Evolutionary conservation across 2,113 vertebrate species (phyloP).

Genomic region (Carassius carassius): DNA sequence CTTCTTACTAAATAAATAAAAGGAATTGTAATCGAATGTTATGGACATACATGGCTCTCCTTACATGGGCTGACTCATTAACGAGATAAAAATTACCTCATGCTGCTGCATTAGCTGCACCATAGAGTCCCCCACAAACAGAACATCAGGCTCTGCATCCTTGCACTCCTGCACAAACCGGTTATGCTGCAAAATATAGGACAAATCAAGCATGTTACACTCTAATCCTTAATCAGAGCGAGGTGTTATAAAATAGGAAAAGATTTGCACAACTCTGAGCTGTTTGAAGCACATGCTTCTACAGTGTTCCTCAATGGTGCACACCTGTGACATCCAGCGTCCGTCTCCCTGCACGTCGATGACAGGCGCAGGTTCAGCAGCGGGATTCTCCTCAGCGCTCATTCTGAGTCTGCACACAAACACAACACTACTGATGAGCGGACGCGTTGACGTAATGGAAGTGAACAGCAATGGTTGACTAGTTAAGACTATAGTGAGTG

Average conservation of each 20-base stretch:
- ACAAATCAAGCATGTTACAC: slow-evolving; percentile 15
- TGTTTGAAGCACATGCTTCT: background rate
- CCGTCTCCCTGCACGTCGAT: slow-evolving; percentile 90
- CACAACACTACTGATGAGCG: background rate
- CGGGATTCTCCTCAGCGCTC: slow-evolving; percentile 90
- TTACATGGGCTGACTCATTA: background rate
- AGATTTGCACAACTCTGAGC: background rate
- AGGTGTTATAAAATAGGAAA: background rate
- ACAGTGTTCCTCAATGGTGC: background rate
- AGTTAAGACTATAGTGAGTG: background rate
- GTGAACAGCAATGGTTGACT: background rate
- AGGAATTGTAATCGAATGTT: background rate
- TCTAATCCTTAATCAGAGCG: background rate
- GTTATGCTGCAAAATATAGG: slow-evolving; percentile 65
- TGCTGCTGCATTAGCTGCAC: slow-evolving; percentile 93
- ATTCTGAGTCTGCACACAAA: slow-evolving; percentile 71
- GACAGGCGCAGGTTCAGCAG: slow-evolving; percentile 82
- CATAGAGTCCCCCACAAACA: slow-evolving; percentile 97
- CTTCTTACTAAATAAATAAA: background rate
- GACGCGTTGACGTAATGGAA: background rate
- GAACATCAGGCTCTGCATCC: slow-evolving; percentile 79
- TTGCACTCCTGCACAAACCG: slow-evolving; percentile 78
- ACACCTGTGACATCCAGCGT: slow-evolving; percentile 95
- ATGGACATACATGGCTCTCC: background rate
- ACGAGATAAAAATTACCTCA: slow-evolving; percentile 76